These are phyloP conservation scores for Callionymus lyra DNA, from an alignment of 2,113 vertebrate genomes.

Conservation along the genomic window DNA sequence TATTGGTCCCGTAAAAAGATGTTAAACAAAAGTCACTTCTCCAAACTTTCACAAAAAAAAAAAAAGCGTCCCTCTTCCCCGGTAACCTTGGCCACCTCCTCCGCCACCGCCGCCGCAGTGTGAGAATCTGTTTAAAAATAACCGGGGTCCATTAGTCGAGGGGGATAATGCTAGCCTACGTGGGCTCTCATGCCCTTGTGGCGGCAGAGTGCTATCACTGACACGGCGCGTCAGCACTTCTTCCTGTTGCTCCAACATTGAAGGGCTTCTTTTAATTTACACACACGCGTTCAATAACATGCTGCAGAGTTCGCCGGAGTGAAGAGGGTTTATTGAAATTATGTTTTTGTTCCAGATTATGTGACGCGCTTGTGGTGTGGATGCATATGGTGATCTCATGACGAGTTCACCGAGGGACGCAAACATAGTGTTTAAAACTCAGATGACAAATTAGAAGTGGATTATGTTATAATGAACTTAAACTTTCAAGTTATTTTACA, in stretches of 20 bases:
- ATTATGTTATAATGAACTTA: no score
- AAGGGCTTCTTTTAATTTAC: conserved; percentile 54
- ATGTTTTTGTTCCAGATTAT: no score
- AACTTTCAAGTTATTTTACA: no score
- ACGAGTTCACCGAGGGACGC: no score
- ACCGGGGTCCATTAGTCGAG: conserved; percentile 64
- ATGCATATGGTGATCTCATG: no score
- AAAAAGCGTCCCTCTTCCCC: conserved; percentile 36
- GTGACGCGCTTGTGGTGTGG: no score
- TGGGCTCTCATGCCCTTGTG: conserved; percentile 60
- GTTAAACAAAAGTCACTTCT: no score
- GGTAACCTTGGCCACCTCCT: conserved; percentile 71
- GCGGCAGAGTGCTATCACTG: conserved; percentile 65
- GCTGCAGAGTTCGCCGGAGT: conserved; percentile 6
- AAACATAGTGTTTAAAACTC: no score
- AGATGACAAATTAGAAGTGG: no score
- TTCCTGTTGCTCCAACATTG: conserved; percentile 59
- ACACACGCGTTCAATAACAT: conserved; percentile 4
- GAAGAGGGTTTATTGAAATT: no score
- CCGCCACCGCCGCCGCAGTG: conserved; percentile 59
- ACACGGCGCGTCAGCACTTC: conserved; percentile 66
- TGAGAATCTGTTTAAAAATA: conserved; percentile 75
- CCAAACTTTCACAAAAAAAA: no score
- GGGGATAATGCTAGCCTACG: conserved; percentile 63
- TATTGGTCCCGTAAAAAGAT: no score